These are phyloP conservation scores for Timandra comae DNA, from an alignment of 2,888 invertebrate species.

Conservation along the genomic window DNA sequence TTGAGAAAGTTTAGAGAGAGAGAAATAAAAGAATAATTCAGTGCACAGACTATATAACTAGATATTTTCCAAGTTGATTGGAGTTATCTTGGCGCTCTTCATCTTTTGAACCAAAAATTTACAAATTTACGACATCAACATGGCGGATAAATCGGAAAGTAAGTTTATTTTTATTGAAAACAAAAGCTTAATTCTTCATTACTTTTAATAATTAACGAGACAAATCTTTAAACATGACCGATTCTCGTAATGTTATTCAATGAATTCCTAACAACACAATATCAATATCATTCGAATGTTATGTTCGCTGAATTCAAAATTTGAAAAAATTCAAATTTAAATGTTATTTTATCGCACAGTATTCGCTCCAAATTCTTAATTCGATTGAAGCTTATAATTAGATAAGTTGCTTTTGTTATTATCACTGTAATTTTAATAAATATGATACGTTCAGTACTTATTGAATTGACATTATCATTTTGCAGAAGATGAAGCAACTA, in stretches of 20 bases:
- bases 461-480: conserved; percentile 23
- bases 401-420: background rate
- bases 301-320: conserved; percentile 66
- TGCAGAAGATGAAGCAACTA: conserved; percentile 48
- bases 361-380: conserved; percentile 37
- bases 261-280: too few relatives aligned
- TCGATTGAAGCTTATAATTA: conserved; percentile 12
- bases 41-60: too few relatives aligned
- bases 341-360: conserved; percentile 51
- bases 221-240: too few relatives aligned
- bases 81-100: conserved; percentile 68
- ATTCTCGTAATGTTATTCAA: too few relatives aligned
- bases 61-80: too few relatives aligned
- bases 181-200: too few relatives aligned
- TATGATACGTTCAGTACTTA: too few relatives aligned
- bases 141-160: conserved; percentile 89
- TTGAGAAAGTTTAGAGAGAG: too few relatives aligned
- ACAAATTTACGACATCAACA: conserved; percentile 78
- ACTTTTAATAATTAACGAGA: too few relatives aligned
- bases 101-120: conserved; percentile 48
- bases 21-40: too few relatives aligned
- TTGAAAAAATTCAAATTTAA: conserved; percentile 75
- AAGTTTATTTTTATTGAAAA: conserved; percentile 65
- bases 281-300: conserved; percentile 17
- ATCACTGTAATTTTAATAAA: background rate